phyloP scores from a whole-genome alignment of 2,888 invertebrate species.

The Mythimna albipuncta region DNA sequence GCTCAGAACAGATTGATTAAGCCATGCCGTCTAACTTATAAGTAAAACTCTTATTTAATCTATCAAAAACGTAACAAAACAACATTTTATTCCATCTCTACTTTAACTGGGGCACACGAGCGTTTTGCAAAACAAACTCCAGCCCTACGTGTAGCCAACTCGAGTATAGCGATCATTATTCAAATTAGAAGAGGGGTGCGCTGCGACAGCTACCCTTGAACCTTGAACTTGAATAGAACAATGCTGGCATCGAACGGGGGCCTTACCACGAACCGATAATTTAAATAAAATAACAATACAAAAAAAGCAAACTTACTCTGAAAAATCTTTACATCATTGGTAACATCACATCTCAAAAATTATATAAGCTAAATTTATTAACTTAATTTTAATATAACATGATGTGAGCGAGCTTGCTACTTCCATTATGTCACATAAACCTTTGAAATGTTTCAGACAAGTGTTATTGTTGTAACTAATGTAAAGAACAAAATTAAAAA shows the following conservation, averaged over 20 bases:
- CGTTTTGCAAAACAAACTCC: constrained; percentile 12
- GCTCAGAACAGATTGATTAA: not conserved
- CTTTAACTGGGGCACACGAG: constrained; percentile 7
- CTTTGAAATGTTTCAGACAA: too few species aligned
- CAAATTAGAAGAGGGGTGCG: constrained; percentile 28
- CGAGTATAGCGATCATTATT: constrained; percentile 14
- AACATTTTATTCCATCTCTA: not conserved
- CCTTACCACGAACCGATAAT: too few species aligned
- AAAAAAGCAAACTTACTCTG: too few species aligned
- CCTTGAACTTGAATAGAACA: constrained; percentile 43
- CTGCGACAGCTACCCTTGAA: constrained; percentile 4
- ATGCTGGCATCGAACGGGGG: constrained; percentile 4
- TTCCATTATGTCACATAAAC: too few species aligned
- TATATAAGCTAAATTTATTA: too few species aligned
- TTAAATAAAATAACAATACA: too few species aligned
- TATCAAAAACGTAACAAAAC: not conserved
- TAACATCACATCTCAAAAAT: too few species aligned
- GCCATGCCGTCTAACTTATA: not conserved
- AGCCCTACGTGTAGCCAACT: not conserved
- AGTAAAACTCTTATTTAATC: not conserved
- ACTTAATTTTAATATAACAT: too few species aligned
- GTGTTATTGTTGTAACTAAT: too few species aligned
- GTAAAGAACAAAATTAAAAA: too few species aligned
- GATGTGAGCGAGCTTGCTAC: too few species aligned
- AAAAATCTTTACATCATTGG: too few species aligned